Evolutionary conservation across 2,888 invertebrate genomes (phyloP).

Genomic region (Salticus scenicus): DNA sequence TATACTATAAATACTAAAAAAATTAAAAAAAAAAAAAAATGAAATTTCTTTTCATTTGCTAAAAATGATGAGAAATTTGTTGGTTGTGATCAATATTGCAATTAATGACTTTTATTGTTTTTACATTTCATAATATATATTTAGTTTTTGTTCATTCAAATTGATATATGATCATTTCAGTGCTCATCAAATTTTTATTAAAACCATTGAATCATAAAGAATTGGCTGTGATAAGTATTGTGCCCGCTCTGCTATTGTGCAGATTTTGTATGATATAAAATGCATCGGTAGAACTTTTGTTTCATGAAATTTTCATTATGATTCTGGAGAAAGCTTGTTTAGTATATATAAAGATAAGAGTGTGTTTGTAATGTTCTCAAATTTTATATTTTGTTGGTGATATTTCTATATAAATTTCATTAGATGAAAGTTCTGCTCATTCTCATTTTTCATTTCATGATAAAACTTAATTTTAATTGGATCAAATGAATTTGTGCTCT

Average conservation of each 20-base stretch:
- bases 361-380: conserved; percentile 5
- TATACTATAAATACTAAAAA: conserved; percentile 22
- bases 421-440: conserved; percentile 9
- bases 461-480: not conserved
- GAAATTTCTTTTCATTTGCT: conserved; percentile 18
- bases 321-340: not conserved
- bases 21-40: no score
- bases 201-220: conserved; percentile 6
- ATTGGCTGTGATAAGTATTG: conserved; percentile 58
- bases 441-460: not conserved
- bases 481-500: conserved; percentile 9
- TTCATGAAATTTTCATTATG: conserved; percentile 13
- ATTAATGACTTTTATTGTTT: conserved; percentile 31
- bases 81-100: conserved; percentile 64
- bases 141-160: conserved; percentile 7
- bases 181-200: conserved; percentile 12
- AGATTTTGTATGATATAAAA: not conserved
- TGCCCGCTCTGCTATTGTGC: not conserved
- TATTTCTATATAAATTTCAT: conserved; percentile 7
- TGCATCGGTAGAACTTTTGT: conserved; percentile 1
- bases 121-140: conserved; percentile 17
- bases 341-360: not conserved
- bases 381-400: conserved; percentile 7
- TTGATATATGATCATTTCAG: conserved; percentile 20
- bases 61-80: conserved; percentile 29